These are phyloP conservation scores for Zaprionus vittiger DNA, from an alignment of 1,140 invertebrate genomes.

Conservation along the genomic window DNA sequence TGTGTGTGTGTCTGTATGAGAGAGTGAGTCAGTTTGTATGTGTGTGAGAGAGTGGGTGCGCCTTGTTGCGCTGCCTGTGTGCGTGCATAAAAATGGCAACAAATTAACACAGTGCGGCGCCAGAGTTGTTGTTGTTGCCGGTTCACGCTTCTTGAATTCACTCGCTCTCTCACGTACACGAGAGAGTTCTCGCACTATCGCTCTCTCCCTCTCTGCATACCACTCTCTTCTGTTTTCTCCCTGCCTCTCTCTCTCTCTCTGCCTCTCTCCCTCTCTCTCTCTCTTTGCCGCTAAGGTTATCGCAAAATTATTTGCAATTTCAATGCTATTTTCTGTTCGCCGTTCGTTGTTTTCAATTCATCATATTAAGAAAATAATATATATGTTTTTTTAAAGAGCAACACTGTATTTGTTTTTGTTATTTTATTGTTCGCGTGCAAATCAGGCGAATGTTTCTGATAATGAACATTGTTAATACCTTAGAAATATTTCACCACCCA, in stretches of 20 bases:
- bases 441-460: constrained; percentile 1
- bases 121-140: constrained; percentile 45
- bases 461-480: constrained; percentile 20
- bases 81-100: constrained; percentile 67
- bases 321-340: constrained; percentile 53
- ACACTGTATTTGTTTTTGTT: constrained; percentile 13
- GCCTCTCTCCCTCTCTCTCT: not conserved
- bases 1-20: not conserved
- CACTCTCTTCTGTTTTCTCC: constrained; percentile 12
- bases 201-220: constrained; percentile 6
- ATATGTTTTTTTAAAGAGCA: constrained; percentile 4
- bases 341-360: constrained; percentile 48
- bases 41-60: constrained; percentile 30
- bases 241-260: constrained; percentile 6
- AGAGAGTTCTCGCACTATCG: constrained; percentile 13
- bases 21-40: not conserved
- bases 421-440: constrained; percentile 1
- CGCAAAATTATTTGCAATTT: constrained; percentile 67
- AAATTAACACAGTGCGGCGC: constrained; percentile 77
- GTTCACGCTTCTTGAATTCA: constrained; percentile 11
- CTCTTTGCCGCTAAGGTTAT: constrained; percentile 59
- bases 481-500: constrained; percentile 20
- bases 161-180: not conserved
- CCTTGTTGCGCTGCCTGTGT: constrained; percentile 7
- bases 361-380: constrained; percentile 53